Percentiles rank a stretch among this genome's conserved stretches.
Conservation (phyloP, 2,113 vertebrate species). For the Lanius ludovicianus region DNA sequence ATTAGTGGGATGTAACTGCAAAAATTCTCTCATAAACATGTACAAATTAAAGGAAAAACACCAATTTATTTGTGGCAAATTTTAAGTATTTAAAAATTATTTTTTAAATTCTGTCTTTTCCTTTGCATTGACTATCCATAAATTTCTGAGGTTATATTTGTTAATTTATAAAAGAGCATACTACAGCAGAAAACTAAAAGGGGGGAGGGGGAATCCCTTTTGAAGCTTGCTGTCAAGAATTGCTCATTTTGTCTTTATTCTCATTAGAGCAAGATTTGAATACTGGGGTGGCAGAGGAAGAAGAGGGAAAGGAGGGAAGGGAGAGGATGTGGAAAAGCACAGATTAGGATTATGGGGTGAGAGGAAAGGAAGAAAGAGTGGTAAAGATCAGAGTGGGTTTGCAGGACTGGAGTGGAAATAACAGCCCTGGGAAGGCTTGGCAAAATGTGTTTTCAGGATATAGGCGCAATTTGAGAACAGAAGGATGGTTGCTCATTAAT, state of each 20-base stretch:
- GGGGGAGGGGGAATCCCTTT: neutral
- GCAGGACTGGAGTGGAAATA: neutral
- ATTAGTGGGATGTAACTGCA: neutral
- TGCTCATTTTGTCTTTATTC: neutral
- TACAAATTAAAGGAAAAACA: neutral
- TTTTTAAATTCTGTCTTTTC: neutral
- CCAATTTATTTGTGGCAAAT: neutral
- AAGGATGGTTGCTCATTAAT: neutral
- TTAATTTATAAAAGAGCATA: neutral
- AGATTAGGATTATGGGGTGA: neutral
- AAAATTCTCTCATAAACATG: neutral
- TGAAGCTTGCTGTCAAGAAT: neutral
- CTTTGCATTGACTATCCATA: neutral
- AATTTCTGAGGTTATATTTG: neutral
- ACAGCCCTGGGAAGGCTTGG: neutral
- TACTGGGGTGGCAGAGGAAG: neutral
- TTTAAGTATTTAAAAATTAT: neutral
- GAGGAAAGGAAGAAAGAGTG: neutral
- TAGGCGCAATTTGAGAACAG: neutral
- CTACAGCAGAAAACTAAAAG: neutral
- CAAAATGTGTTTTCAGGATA: neutral
- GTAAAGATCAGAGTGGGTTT: neutral
- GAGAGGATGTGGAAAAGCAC: neutral
- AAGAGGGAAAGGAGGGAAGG: neutral
- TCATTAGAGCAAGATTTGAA: neutral